Evolutionary conservation across 2,797 vertebrate genomes (phyloP).

Genomic region (Sebastes umbrosus): DNA sequence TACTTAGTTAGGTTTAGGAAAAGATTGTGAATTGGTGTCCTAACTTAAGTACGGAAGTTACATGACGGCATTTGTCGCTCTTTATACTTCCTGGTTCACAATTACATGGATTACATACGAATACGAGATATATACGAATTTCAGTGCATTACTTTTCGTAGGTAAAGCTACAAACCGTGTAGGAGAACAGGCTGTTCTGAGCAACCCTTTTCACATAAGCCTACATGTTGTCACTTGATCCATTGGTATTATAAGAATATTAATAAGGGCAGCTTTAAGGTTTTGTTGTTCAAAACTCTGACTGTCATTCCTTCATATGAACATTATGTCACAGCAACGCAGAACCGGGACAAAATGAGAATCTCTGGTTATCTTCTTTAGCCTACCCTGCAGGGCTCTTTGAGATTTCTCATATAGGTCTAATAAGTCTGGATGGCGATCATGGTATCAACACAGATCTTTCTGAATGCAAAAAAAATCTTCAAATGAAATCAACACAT

Average conservation of each 20-base stretch:
- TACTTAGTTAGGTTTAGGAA: too few species aligned
- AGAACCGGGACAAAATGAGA: background rate
- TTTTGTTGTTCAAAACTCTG: background rate
- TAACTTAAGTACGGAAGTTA: too few species aligned
- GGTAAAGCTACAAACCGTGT: too few species aligned
- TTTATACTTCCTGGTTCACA: too few species aligned
- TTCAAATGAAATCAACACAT: slow-evolving; percentile 2
- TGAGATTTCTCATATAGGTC: background rate
- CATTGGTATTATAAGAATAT: background rate
- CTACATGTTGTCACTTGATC: background rate
- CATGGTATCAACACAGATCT: background rate
- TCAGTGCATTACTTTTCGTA: too few species aligned
- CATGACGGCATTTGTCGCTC: too few species aligned
- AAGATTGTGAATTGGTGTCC: too few species aligned
- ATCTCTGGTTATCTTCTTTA: too few species aligned
- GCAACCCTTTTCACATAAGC: background rate
- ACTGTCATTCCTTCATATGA: background rate
- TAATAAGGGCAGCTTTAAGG: background rate
- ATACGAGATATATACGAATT: too few species aligned
- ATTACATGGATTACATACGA: too few species aligned
- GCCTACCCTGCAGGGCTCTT: too few species aligned
- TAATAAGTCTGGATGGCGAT: background rate
- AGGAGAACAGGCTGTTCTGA: too few species aligned
- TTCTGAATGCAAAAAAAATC: background rate
- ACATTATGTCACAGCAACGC: background rate